Base-by-base conservation (phyloP, 2,797 vertebrate species). In the Dicrostonyx torquatus region DNA sequence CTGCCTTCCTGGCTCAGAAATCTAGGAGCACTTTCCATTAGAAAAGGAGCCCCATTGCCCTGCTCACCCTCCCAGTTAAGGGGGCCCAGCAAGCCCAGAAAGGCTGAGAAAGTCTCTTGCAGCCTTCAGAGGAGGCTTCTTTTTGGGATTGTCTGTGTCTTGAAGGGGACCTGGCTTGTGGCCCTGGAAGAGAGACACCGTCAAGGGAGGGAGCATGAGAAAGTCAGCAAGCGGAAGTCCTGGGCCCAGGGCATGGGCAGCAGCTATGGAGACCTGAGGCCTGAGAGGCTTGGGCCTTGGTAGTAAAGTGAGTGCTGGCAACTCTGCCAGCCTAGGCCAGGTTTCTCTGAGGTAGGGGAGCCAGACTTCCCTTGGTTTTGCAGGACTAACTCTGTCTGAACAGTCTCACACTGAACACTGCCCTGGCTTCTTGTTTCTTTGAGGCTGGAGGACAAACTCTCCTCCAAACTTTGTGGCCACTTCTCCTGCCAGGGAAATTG, bases 1-100 rank as follows among this genome's bases (percentile, higher is more conserved):
- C 18, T 1, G 75, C n/a, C 50, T 90, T 96, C 94, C 72, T 92
- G 93, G 89, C 90, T 87, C 93, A 97, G 93, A 97, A 98, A 93
- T 72, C 10, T 6, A 93, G 62, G 20, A 48, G 53, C 34, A 31
- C 29, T 91, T 94, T 91, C 97, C 92, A 77, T 75, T 84, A 93
- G 94, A 95, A 93, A 6, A 93, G 96, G 77, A 11, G 9, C 60
- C 79, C 31, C 55, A 60, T 86, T 89, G 26, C 14, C 9, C n/a
- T 18, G 2, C 20, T 6, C 17, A 12, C 40, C 17, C 17, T 86
- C 75, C 70, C 2, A 3, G 77, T 93, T 58, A n/a, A 66, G 92
- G 91, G 68, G 95, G 93, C 89, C 90, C 93, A 7, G 13, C 72
- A 86, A 88, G 64, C 95, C 91, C 70, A 94, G 89, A 93, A 97